Evolutionary conservation across 1,140 invertebrate genomes (phyloP).

Genomic region (Chlorops oryzae): DNA sequence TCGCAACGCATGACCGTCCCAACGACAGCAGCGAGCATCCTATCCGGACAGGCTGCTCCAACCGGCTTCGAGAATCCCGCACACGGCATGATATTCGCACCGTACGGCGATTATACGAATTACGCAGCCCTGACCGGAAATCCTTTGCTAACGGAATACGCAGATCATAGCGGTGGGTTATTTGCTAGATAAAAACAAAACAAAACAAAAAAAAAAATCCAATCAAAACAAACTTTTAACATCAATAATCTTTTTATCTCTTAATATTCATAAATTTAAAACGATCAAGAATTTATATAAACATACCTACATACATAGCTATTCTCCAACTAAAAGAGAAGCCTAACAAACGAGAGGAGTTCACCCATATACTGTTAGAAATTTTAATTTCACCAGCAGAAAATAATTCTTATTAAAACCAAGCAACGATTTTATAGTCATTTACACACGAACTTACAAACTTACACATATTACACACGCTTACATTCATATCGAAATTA

Average conservation of each 20-base stretch:
- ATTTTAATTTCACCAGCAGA: too few species aligned
- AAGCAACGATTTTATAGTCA: too few species aligned
- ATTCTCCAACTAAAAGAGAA: too few species aligned
- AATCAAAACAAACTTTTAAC: not conserved
- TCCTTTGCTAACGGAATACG: constrained; percentile 79
- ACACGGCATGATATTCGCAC: constrained; percentile 62
- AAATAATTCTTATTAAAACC: too few species aligned
- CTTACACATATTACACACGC: too few species aligned
- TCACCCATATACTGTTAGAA: too few species aligned
- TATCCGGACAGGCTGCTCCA: constrained; percentile 68
- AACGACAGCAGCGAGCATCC: constrained; percentile 65
- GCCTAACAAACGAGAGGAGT: too few species aligned
- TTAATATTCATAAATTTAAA: too few species aligned
- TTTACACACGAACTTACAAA: too few species aligned
- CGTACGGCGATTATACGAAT: constrained; percentile 81
- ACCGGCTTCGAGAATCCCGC: constrained; percentile 57
- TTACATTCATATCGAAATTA: too few species aligned
- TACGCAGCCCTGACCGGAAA: constrained; percentile 75
- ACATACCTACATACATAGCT: too few species aligned
- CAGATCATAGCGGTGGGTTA: constrained; percentile 93
- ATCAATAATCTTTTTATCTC: not conserved
- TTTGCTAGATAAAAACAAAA: constrained; percentile 62
- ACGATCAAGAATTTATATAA: too few species aligned
- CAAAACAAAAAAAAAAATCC: constrained; percentile 2
- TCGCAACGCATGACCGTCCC: constrained; percentile 78